These are phyloP conservation scores for Syngnathus acus DNA, from an alignment of 2,797 vertebrate genomes.

Conservation along the genomic window DNA sequence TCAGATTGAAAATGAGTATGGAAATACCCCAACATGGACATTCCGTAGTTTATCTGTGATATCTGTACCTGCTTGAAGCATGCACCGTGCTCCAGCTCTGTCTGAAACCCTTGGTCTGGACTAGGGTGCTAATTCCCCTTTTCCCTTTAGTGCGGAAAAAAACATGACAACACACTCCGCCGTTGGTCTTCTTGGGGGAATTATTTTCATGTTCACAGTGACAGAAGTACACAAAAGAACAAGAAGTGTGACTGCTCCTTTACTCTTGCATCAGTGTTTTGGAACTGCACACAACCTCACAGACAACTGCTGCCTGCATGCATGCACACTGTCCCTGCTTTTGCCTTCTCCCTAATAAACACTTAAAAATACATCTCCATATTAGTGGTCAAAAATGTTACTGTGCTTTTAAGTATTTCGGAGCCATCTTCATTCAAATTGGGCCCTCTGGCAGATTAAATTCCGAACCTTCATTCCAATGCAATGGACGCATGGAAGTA, in stretches of 20 bases:
- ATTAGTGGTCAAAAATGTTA: background rate
- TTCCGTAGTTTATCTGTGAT: background rate
- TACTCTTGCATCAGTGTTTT: background rate
- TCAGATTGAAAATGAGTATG: background rate
- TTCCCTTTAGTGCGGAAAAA: background rate
- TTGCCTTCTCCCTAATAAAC: background rate
- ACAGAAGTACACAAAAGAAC: background rate
- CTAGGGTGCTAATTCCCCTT: background rate
- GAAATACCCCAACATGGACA: background rate
- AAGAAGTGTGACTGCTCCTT: background rate
- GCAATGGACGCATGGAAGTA: background rate
- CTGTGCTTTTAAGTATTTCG: background rate
- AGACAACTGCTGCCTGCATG: background rate
- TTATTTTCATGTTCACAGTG: background rate
- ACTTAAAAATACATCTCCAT: background rate
- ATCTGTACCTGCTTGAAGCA: background rate
- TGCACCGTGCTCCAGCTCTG: background rate
- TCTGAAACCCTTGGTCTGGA: background rate
- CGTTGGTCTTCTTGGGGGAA: background rate
- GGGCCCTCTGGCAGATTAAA: background rate
- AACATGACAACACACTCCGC: background rate
- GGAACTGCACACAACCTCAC: background rate
- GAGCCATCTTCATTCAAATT: background rate
- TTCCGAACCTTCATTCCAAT: background rate
- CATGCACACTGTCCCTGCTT: background rate